Base-by-base conservation (phyloP, 2,888 invertebrate genomes). In the Nasonia oneida region DNA sequence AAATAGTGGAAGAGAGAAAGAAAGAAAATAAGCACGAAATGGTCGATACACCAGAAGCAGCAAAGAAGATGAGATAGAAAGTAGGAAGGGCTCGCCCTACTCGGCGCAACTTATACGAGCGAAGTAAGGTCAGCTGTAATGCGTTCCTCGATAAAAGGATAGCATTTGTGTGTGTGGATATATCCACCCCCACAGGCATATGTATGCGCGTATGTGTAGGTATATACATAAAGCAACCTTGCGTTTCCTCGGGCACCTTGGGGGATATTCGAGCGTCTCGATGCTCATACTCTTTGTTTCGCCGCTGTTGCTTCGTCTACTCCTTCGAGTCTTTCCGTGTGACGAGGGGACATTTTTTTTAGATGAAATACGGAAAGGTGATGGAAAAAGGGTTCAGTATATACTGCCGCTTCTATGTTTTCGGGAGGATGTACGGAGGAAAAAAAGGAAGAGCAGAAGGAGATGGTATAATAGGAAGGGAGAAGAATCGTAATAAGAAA, bases 141-240 rank as follows among this genome's bases (percentile, higher is more conserved):
- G 82, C 78, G 50, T 82, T 83, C n/a, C 74, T 74, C 85, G 74
- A 86, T 86, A 82, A 86, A 86, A 83, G 74, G 73, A 85, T 73
- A 61, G 81, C 79, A 23, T 79, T 79, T 47, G 57, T 79, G 71
- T 53, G 42, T 37, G 37, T 42, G 47, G 10, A 12, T 47, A 47
- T 64, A 33, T 29, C 33, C 67, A 70, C 53, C 53, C n/a, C 33
- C 23, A 3, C 61, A 14, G 33, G 67, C 39, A n/a, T 18, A 8
- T 70, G 42, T 33, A 23, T 12, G 33, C 37, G 18, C 10, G 39
- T n/a, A 73, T 29, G 29, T 42, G 33, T 42, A n/a, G 53, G 15
- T 39, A 71, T 70, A 77, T 53, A 64, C 47, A 64, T 47, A 74
- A 81, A 75, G 29, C 67, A 67, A 70, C 53, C 61, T 47, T 74